Evolutionary conservation across 1,140 invertebrate species (phyloP), one percentile per base, ranked within the genome.

Genomic region (Phymorhynchus buccinoides): DNA sequence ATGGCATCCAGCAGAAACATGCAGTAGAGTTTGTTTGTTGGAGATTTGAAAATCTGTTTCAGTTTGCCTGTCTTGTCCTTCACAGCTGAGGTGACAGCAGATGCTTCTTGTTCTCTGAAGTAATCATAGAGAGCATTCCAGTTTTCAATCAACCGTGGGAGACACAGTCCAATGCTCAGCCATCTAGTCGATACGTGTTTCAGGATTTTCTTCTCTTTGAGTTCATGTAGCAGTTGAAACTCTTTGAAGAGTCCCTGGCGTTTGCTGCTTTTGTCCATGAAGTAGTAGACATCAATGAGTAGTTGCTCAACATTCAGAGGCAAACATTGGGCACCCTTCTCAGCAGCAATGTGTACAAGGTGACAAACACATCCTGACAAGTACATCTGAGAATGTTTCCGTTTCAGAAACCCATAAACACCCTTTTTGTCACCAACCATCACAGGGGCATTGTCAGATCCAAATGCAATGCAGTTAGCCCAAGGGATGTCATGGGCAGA

Each of bases 371-470:
- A 80, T 35, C 84, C 84, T 39, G 87, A 80, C 42, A 86, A 42
- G 80, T 77, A 86, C 44, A 86, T 44, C 3, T 84, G 32, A n/a
- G 78, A 41, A 27, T 86, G 75, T 18, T 86, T 77, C 44, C 82
- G 71, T 32, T 71, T 80, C 35, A 86, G 44, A 22, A 82, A 86
- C 4, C 78, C 84, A 84, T 81, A 86, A 35, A 88, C 84, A n/a
- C 89, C 88, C 39, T 86, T 87, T 1, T 88, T 77, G 22, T 27
- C n/a, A 0, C 88, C 88, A 12, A 84, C 84, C 88, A 89, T 90
- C 2, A 89, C 88, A 84, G 62, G 87, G 56, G 89, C 86, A 86
- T 89, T 90, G 66, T 90, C 87, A 83, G 56, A 87, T 0, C 88
- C 88, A 44, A 90, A 83, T n/a, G 88, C 84, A 0, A 90, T 32